These are phyloP conservation scores for Alouatta palliata DNA, from an alignment of 2,113 vertebrate genomes.

Conservation along the genomic window DNA sequence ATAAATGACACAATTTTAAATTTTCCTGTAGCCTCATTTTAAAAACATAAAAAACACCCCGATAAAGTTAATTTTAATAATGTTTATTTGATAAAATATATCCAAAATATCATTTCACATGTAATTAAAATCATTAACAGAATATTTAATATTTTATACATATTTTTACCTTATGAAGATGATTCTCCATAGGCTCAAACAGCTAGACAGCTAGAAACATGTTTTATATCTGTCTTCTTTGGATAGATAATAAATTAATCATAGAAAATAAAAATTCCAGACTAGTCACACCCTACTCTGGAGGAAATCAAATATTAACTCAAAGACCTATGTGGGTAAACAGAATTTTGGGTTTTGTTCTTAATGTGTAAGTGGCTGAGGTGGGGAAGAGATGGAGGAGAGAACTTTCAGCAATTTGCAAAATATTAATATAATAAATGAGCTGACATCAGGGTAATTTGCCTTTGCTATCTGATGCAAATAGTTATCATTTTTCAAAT, in stretches of 20 bases:
- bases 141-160: background rate
- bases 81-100: background rate
- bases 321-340: background rate
- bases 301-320: background rate
- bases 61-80: background rate
- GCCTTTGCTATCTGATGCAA: background rate
- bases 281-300: background rate
- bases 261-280: background rate
- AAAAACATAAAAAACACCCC: background rate
- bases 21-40: background rate
- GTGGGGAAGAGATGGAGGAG: background rate
- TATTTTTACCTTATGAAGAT: background rate
- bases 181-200: background rate
- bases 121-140: background rate
- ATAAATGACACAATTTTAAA: background rate
- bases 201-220: background rate
- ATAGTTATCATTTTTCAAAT: conserved; percentile 47
- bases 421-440: background rate
- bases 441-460: conserved; percentile 13
- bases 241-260: background rate
- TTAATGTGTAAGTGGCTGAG: background rate
- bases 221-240: background rate
- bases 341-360: background rate
- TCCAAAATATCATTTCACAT: background rate
- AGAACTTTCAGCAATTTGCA: background rate